A percentile compares a stretch with the other conserved stretches of the same genome.
phyloP scores from a whole-genome alignment of 2,888 invertebrate species.

The Synergus japonicus region DNA sequence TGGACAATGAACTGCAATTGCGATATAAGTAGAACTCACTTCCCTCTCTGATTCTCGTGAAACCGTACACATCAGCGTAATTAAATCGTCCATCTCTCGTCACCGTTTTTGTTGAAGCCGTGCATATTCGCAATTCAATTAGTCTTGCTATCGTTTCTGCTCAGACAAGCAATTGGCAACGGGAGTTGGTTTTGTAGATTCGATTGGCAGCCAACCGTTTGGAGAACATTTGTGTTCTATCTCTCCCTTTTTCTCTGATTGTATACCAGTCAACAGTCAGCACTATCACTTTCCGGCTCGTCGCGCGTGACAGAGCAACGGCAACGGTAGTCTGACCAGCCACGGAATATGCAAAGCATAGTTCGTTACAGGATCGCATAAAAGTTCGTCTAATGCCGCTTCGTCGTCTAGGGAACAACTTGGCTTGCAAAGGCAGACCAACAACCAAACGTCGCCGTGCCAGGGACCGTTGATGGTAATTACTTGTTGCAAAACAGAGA shows the following conservation, averaged over 20 bases:
- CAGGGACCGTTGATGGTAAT: slow-evolving; percentile 63
- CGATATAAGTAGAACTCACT: background rate
- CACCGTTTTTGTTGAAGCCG: slow-evolving; percentile 46
- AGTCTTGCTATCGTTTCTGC: slow-evolving; percentile 48
- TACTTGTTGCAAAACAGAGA: slow-evolving; percentile 71
- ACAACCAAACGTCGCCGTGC: slow-evolving; percentile 56
- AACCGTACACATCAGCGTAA: slow-evolving; percentile 43
- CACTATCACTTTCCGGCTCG: slow-evolving; percentile 69
- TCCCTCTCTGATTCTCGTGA: background rate
- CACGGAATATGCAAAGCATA: slow-evolving; percentile 65
- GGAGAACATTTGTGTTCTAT: slow-evolving; percentile 29
- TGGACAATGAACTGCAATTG: background rate
- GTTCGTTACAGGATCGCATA: slow-evolving; percentile 65
- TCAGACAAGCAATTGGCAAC: background rate
- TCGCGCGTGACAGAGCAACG: slow-evolving; percentile 65
- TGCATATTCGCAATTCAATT: slow-evolving; percentile 52
- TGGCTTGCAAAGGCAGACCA: slow-evolving; percentile 45
- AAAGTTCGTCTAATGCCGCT: slow-evolving; percentile 62
- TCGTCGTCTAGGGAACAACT: slow-evolving; percentile 44
- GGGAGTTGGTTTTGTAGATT: slow-evolving; percentile 22
- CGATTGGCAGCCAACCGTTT: slow-evolving; percentile 45
- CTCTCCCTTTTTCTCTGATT: background rate
- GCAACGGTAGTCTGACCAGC: slow-evolving; percentile 43
- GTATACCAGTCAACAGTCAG: slow-evolving; percentile 30
- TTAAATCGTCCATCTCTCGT: slow-evolving; percentile 56